Evolutionary conservation across 2,797 vertebrate genomes (phyloP), one percentile per base, ranked within the genome.

Genomic region (Sebastes kiyomatsui): DNA sequence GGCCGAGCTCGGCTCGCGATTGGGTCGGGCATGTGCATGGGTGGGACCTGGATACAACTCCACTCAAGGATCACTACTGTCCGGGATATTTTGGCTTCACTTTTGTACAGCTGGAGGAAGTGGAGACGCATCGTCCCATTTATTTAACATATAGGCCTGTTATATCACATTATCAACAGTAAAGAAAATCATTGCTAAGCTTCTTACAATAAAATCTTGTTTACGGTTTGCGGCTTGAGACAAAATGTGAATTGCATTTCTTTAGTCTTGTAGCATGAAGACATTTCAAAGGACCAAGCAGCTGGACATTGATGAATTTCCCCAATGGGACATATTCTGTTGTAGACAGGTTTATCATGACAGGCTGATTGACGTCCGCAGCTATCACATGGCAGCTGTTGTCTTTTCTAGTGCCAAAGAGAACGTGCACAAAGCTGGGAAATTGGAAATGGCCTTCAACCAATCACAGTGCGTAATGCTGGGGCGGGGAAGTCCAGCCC

Each of bases 401-500:
- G 28, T 65, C 42, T 67, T 67, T 25, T 61, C 30, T 28, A 10
- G 32, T 25, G 70, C 61, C 72, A 77, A 62, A 77, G 27, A 56
- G 65, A 75, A 75, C 10, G 6, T 20, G 22, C 42, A 42, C 23
- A 35, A 58, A 75, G 59, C 25, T 18, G 11, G n/a, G 33, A 79
- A 71, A 78, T 60, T 58, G 8, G 1, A 32, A 67, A 56, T 64
- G 4, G 9, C 4, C 30, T 72, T 76, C 54, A 80, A 68, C 93
- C 93, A 93, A 93, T 94, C 83, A 79, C 16, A 46, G 64, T 25
- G 28, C 9, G 5, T 10, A 5, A 62, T 75, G 23, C 68, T 62
- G 85, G 87, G 92, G 89, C 42, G 83, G 88, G 86, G 70, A 78
- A 35, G 62, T 81, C 60, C 79, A 49, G 75, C 74, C 87, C 67